Percentiles rank a stretch among this genome's conserved stretches.
phyloP scores from a whole-genome alignment of 2,888 invertebrate species.

The Bombylius discolor region DNA sequence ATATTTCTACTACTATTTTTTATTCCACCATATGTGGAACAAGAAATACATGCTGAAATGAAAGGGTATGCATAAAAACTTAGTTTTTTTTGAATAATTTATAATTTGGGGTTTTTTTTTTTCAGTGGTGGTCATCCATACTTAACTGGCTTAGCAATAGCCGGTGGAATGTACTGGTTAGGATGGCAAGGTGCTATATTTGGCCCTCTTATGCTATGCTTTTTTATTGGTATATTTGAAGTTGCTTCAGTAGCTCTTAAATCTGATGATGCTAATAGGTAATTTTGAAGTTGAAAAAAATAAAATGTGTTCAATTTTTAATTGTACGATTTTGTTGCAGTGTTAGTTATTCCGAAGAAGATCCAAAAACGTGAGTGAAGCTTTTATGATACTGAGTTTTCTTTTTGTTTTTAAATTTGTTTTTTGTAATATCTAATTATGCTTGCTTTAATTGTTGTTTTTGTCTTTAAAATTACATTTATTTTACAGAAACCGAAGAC shows the following conservation, averaged over 20 bases:
- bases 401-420: background rate
- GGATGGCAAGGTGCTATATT: constrained; percentile 95
- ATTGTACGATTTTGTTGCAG: background rate
- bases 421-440: background rate
- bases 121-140: constrained; percentile 87
- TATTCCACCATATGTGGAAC: constrained; percentile 85
- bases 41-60: constrained; percentile 92
- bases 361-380: constrained; percentile 6
- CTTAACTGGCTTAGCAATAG: constrained; percentile 90
- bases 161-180: constrained; percentile 94
- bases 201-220: constrained; percentile 88
- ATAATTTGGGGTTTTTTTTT: constrained; percentile 14
- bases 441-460: background rate
- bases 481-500: constrained; percentile 15
- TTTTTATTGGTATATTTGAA: constrained; percentile 84
- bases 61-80: constrained; percentile 58
- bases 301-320: background rate
- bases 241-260: constrained; percentile 58
- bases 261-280: constrained; percentile 27
- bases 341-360: constrained; percentile 5
- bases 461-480: background rate
- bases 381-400: too few species aligned
- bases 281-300: background rate
- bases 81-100: background rate
- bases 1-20: constrained; percentile 70